phyloP scores from a whole-genome alignment of 2,888 invertebrate genomes.

The Formica aserva region DNA sequence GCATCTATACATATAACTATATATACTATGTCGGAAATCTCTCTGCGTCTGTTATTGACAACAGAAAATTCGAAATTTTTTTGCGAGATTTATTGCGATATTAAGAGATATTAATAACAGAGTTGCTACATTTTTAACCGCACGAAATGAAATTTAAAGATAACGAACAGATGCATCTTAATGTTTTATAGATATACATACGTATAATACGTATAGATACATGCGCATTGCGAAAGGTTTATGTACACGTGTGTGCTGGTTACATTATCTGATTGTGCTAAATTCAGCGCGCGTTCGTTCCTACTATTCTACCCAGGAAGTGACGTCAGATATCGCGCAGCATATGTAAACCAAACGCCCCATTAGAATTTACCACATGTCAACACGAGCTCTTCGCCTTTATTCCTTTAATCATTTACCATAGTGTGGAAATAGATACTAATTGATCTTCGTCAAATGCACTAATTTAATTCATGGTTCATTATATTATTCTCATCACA shows the following conservation, averaged over 20 bases:
- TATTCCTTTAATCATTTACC: background rate
- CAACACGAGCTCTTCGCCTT: background rate
- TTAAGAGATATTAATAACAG: background rate
- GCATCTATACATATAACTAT: background rate
- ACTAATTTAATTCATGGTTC: background rate
- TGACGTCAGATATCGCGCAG: slow-evolving; percentile 73
- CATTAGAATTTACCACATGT: slow-evolving; percentile 63
- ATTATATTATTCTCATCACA: background rate
- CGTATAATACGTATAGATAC: slow-evolving; percentile 22
- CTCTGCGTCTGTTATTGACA: background rate
- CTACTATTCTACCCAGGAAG: slow-evolving; percentile 74
- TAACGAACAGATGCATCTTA: slow-evolving; percentile 55
- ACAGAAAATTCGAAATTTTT: background rate
- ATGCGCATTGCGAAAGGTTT: slow-evolving; percentile 57
- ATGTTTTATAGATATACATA: background rate
- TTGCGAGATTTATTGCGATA: background rate
- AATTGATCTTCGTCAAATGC: background rate
- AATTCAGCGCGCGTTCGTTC: slow-evolving; percentile 74
- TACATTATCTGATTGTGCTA: slow-evolving; percentile 79
- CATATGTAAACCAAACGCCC: slow-evolving; percentile 43
- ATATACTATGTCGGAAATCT: background rate
- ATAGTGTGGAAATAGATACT: background rate
- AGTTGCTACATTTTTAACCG: background rate
- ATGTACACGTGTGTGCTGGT: slow-evolving; percentile 60
- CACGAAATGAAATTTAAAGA: slow-evolving; percentile 25